Conservation (phyloP, 2,888 invertebrate species). For the Sclerodermus sp. region DNA sequence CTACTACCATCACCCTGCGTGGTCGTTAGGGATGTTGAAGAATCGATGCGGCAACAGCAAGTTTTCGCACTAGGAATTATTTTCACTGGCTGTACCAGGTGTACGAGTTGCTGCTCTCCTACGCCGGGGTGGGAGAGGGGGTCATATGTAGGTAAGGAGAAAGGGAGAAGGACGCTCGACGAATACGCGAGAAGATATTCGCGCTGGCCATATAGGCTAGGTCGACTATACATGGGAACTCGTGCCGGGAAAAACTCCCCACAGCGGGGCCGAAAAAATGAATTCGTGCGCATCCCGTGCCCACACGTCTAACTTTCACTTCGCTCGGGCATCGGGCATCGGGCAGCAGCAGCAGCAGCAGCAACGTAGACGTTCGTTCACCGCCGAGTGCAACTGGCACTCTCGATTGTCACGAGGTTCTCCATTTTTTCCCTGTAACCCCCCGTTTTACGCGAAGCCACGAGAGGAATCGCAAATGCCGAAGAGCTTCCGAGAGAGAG, state of each 20-base stretch:
- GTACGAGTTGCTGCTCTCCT: too few relatives aligned
- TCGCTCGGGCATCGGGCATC: constrained; percentile 51
- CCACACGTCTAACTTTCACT: constrained; percentile 59
- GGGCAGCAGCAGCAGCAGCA: too few relatives aligned
- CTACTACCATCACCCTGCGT: too few relatives aligned
- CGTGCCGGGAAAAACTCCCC: constrained; percentile 37
- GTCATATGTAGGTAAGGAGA: background rate
- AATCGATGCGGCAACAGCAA: constrained; percentile 6
- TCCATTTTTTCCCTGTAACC: background rate
- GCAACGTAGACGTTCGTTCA: background rate
- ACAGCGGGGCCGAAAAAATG: constrained; percentile 52
- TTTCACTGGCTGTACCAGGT: too few relatives aligned
- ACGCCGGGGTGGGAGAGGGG: background rate
- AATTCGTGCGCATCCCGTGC: constrained; percentile 59
- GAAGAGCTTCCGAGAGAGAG: too few relatives aligned
- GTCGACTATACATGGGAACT: constrained; percentile 52
- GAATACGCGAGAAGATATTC: constrained; percentile 28
- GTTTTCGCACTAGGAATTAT: too few relatives aligned
- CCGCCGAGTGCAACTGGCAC: background rate
- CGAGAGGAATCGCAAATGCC: too few relatives aligned
- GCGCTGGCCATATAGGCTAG: constrained; percentile 53
- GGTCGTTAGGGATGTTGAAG: constrained; percentile 8
- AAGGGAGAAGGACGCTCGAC: constrained; percentile 5
- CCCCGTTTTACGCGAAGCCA: too few relatives aligned
- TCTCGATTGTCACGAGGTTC: constrained; percentile 27